phyloP scores from a whole-genome alignment of 2,797 vertebrate genomes.

The Phyllotis vaccarum region DNA sequence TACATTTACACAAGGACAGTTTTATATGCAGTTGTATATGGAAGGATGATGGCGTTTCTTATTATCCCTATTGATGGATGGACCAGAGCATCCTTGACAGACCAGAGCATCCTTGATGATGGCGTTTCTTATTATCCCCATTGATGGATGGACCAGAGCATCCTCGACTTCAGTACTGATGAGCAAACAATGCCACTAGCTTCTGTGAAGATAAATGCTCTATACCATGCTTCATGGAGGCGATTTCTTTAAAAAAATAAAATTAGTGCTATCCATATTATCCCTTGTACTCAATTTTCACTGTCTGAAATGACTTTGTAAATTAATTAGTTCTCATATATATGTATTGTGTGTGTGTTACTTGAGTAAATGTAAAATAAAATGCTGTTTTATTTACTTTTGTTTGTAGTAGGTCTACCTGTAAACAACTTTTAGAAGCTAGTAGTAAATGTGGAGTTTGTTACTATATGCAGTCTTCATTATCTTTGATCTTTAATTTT shows the following conservation, averaged over 20 bases:
- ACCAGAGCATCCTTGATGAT: not conserved
- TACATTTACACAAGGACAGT: not conserved
- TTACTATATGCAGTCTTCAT: not conserved
- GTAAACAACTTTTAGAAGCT: not conserved
- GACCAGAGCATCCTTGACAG: not conserved
- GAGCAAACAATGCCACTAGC: slow-evolving; percentile 16
- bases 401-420: not conserved
- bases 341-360: not conserved
- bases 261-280: slow-evolving; percentile 47
- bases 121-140: slow-evolving; percentile 7
- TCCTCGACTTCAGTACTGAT: no score
- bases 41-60: not conserved
- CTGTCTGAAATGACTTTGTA: slow-evolving; percentile 13
- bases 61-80: not conserved
- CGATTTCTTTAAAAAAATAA: slow-evolving; percentile 61
- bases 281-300: slow-evolving; percentile 13
- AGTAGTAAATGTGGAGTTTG: not conserved
- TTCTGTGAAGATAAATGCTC: slow-evolving; percentile 59
- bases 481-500: not conserved
- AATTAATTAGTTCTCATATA: slow-evolving; percentile 30
- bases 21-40: not conserved
- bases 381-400: not conserved
- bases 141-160: not conserved
- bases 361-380: slow-evolving; percentile 11
- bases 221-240: not conserved